Base-by-base conservation (phyloP, 2,888 invertebrate genomes). In the Dynastes hyllus region DNA sequence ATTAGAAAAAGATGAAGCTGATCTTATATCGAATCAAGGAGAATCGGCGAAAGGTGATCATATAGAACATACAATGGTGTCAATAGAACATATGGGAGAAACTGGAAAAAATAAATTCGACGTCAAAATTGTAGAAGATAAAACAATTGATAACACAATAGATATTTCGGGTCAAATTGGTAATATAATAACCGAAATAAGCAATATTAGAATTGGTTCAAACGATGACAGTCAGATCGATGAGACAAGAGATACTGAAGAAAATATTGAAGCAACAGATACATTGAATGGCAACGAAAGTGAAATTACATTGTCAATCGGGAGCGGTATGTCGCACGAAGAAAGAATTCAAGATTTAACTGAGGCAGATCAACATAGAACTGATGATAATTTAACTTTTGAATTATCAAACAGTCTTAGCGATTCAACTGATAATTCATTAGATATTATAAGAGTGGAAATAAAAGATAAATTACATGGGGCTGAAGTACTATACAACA, bases 141-240 rank as follows among this genome's bases (percentile, higher is more conserved):
- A 69, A 51, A 58, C 22, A 58, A 27, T 69, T 1, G 51, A 51
- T 27, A 51, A 69, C 9, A 51, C 29, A 51, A 51, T 51, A 4
- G 69, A 69, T 51, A 69, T 32, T 51, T 69, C 51, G 8, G 69
- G 53, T 40, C 69, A 69, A 27, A 51, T 51, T n/a, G 29, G 69
- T 63, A 32, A 63, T 32, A n/a, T 13, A 63, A 9, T 32, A 63
- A 63, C 63, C 13, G 32, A 29, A 63, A 32, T 63, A 32, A 63
- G 13, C 11, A 32, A 63, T 63, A 63, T 2, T 63, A 13, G 1
- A 11, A 11, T 32, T 29, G 32, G 0, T 58, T 22, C 8, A 0
- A 16, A 58, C 4, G 5, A 3, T 32, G 63, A 63, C 13, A 63
- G 11, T 32, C 29, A 9, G 5, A 2, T 58, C 2, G 27, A 32